Evolutionary conservation across 1,140 invertebrate species (phyloP).

Genomic region (Drosophila mojavensis): DNA sequence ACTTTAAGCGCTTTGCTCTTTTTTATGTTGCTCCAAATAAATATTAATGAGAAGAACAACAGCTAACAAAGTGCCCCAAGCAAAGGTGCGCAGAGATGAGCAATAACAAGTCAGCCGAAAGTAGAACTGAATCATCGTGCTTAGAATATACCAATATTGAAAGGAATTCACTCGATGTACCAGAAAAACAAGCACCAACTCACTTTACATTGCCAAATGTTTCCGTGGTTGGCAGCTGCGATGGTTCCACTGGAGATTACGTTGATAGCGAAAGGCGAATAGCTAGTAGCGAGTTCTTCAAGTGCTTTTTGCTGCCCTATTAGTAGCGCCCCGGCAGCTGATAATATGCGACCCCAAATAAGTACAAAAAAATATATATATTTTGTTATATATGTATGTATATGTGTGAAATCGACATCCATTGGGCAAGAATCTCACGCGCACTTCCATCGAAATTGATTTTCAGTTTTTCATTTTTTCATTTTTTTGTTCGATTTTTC

Average conservation of each 20-base stretch:
- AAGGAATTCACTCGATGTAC: neutral
- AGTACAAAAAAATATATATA: neutral
- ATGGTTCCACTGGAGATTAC: neutral
- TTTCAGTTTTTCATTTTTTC: neutral
- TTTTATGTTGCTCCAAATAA: conserved; percentile 76
- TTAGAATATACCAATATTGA: conserved; percentile 14
- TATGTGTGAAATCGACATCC: neutral
- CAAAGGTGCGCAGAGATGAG: conserved; percentile 27
- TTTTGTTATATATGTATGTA: too few species aligned
- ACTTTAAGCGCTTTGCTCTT: conserved; percentile 66
- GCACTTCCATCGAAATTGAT: conserved; percentile 50
- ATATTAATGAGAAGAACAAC: conserved; percentile 53
- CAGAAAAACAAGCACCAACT: neutral
- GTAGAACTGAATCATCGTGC: conserved; percentile 38
- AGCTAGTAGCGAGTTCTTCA: conserved; percentile 36
- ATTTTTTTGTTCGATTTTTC: neutral
- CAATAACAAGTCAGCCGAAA: conserved; percentile 1
- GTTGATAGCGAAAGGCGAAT: neutral
- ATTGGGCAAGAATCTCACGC: conserved; percentile 49
- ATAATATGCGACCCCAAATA: conserved; percentile 53
- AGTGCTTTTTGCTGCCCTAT: conserved; percentile 57
- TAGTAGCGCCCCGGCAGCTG: conserved; percentile 73
- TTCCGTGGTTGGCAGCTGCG: neutral
- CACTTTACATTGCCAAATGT: conserved; percentile 40
- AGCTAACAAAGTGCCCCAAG: conserved; percentile 38